phyloP scores from a whole-genome alignment of 2,113 vertebrate species.

The Amblyornis subalaris region DNA sequence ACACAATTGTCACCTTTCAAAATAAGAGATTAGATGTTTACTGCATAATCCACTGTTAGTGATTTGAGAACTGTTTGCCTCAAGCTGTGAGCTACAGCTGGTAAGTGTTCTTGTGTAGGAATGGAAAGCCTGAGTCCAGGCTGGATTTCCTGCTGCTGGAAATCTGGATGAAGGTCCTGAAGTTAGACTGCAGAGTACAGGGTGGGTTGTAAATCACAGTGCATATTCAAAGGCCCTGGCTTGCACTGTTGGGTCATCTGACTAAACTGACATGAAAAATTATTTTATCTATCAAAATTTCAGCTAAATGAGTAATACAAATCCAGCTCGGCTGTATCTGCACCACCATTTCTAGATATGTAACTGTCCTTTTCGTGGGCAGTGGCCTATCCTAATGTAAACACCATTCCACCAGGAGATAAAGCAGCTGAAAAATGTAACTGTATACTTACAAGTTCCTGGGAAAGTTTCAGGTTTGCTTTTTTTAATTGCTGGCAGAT shows the following conservation, averaged over 20 bases:
- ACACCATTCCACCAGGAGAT: neutral
- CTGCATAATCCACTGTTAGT: neutral
- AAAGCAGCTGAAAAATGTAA: neutral
- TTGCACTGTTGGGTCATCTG: neutral
- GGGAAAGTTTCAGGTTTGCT: neutral
- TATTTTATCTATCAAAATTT: neutral
- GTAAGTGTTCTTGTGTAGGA: neutral
- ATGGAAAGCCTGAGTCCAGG: neutral
- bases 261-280: neutral
- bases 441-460: neutral
- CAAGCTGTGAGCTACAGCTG: neutral
- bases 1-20: neutral
- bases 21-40: neutral
- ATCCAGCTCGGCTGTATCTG: neutral
- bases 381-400: neutral
- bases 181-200: neutral
- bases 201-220: neutral
- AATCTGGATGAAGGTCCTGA: neutral
- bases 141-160: conserved; percentile 18
- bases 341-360: neutral
- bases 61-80: neutral
- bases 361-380: neutral
- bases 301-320: neutral
- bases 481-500: conserved; percentile 69
- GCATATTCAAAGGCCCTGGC: neutral